A percentile compares a stretch with the other conserved stretches of the same genome.
phyloP scores from a whole-genome alignment of 1,140 invertebrate species.

The Ooceraea biroi region DNA sequence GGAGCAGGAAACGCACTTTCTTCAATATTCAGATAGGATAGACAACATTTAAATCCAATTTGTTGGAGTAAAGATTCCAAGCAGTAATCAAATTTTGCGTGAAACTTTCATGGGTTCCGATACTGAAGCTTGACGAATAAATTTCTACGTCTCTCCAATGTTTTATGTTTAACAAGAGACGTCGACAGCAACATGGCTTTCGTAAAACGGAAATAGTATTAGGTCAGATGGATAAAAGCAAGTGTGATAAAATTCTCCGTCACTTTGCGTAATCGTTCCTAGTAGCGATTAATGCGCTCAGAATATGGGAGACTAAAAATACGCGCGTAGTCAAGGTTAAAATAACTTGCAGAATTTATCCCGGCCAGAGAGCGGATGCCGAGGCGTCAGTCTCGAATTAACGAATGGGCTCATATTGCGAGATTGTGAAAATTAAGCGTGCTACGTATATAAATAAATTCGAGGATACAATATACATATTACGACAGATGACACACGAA shows the following conservation, averaged over 20 bases:
- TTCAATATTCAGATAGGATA: slow-evolving; percentile 7
- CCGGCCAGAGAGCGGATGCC: not conserved
- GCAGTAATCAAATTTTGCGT: not conserved
- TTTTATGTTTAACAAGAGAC: slow-evolving; percentile 30
- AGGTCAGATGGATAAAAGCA: slow-evolving; percentile 45
- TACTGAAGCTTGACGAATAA: not conserved
- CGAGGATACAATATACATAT: not conserved
- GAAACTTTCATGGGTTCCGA: not conserved
- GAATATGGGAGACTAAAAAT: slow-evolving; percentile 49
- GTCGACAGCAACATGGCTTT: slow-evolving; percentile 28
- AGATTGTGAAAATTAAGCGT: slow-evolving; percentile 11
- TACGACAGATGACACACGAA: not conserved
- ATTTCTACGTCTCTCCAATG: not conserved
- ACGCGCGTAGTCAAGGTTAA: slow-evolving; percentile 51
- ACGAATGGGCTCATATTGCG: not conserved
- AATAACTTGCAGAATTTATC: slow-evolving; percentile 51
- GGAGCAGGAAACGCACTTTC: slow-evolving; percentile 17
- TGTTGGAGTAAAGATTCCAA: not conserved
- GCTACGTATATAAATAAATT: not conserved
- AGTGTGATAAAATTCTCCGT: slow-evolving; percentile 44
- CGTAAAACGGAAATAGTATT: slow-evolving; percentile 51
- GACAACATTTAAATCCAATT: slow-evolving; percentile 16
- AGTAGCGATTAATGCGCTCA: slow-evolving; percentile 41
- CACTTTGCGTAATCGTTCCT: slow-evolving; percentile 45
- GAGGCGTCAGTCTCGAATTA: slow-evolving; percentile 25